A percentile compares a stretch with the other conserved stretches of the same genome.
These are phyloP conservation scores for Uropetala carovei DNA, from an alignment of 2,888 invertebrate species.

Conservation along the genomic window DNA sequence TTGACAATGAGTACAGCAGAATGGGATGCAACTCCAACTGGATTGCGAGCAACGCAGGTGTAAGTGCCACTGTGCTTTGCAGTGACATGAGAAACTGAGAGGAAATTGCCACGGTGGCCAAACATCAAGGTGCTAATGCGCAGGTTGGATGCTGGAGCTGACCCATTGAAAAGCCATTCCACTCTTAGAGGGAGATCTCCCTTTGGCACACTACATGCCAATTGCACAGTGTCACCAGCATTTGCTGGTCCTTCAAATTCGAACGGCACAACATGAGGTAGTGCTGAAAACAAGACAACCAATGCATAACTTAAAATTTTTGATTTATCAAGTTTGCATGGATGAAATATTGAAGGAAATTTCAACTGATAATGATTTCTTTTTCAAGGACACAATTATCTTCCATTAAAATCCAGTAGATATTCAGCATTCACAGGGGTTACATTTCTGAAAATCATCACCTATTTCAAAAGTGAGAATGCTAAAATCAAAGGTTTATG, in stretches of 20 bases:
- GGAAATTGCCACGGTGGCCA: constrained; percentile 67
- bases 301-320: too few species aligned
- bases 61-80: constrained; percentile 68
- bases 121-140: constrained; percentile 2
- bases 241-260: constrained; percentile 69
- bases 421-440: too few species aligned
- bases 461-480: too few species aligned
- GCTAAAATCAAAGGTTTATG: too few species aligned
- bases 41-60: constrained; percentile 80
- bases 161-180: constrained; percentile 70
- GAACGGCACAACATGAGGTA: constrained; percentile 71
- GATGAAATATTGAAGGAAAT: too few species aligned
- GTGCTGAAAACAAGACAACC: constrained; percentile 68
- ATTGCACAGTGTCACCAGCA: constrained; percentile 57
- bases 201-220: constrained; percentile 68
- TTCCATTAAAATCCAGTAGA: too few species aligned
- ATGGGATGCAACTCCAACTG: constrained; percentile 8
- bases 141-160: not conserved
- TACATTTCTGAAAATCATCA: too few species aligned
- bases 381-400: too few species aligned
- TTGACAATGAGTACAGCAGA: constrained; percentile 66
- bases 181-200: constrained; percentile 74
- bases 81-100: constrained; percentile 70
- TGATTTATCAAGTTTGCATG: too few species aligned
- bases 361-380: too few species aligned